Evolutionary conservation across 2,113 vertebrate genomes (phyloP), one percentile per base, ranked within the genome.

Genomic region (Alexandromys fortis): DNA sequence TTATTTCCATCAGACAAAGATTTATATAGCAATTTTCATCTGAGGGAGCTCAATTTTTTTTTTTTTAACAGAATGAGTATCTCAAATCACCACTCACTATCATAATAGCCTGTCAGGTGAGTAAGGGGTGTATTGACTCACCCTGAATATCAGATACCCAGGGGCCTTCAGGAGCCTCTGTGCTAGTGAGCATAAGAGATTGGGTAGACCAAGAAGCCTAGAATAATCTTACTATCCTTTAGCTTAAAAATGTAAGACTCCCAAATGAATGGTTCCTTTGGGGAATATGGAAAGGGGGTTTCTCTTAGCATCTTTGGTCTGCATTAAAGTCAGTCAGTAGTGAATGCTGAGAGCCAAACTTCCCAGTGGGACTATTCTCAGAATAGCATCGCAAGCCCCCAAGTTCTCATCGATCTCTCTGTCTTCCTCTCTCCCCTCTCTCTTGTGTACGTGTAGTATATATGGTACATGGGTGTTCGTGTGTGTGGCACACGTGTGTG

Each of bases 21-120:
- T 95, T 96, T 96, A 96, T 92, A 79, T 42, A 55, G 83, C 58
- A 95, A 78, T 91, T 96, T 97, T 97, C 91, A 77, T 92, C 65
- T 76, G 67, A 92, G 78, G 70, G 17, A 92, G 67, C 77, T 93
- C 81, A 47, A 49, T 95, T 55, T 92, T 92, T 83, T 92, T 93
- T 93, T 91, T 94, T 89, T 68, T 30, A 92, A 73, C 72, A 85
- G 45, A 87, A 52, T 83, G 85, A 92, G 83, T 83, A 77, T 61
- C 91, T 86, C 83, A 97, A 88, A 90, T 91, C 91, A 91, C 78
- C 3, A n/a, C 77, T 92, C 35, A 42, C 42, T 70, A 49, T 94
- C n/a, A 52, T 52, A 52, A 95, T 30, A 85, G 58, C 16, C 91
- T 77, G 65, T 81, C 35, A 67, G 86, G 61, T 45, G 45, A 65